Evolutionary conservation across 1,140 invertebrate genomes (phyloP).

Genomic region (Pogonomyrmex californicus): DNA sequence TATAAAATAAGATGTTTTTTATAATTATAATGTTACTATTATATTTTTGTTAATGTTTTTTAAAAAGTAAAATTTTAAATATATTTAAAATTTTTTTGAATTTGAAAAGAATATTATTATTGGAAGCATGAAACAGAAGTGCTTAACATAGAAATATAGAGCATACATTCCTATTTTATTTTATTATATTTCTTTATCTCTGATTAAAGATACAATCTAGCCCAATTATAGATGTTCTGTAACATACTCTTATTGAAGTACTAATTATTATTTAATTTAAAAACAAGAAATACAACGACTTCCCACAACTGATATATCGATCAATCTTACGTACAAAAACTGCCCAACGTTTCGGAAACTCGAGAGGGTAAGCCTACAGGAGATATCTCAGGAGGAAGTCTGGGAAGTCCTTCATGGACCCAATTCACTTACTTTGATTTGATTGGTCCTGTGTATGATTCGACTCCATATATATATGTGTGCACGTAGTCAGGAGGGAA

Average conservation of each 20-base stretch:
- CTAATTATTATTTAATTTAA: slow-evolving; percentile 33
- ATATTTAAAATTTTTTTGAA: neutral
- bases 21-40: no score
- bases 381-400: slow-evolving; percentile 64
- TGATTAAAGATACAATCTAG: neutral
- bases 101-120: neutral
- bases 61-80: no score
- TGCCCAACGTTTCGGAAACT: slow-evolving; percentile 46
- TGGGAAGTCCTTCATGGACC: slow-evolving; percentile 69
- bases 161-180: slow-evolving; percentile 7
- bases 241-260: neutral
- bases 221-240: neutral
- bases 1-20: neutral
- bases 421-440: slow-evolving; percentile 87
- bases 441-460: slow-evolving; percentile 83
- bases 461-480: slow-evolving; percentile 61
- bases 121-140: neutral
- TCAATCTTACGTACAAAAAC: slow-evolving; percentile 52
- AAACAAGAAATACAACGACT: slow-evolving; percentile 31
- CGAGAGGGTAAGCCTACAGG: slow-evolving; percentile 60
- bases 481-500: slow-evolving; percentile 3
- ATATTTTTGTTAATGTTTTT: no score
- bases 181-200: neutral
- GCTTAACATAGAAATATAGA: neutral
- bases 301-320: slow-evolving; percentile 33